A percentile compares a stretch with the other conserved stretches of the same genome.
These are phyloP conservation scores for Dendrocincla fuliginosa DNA, from an alignment of 2,797 vertebrate genomes.

Conservation along the genomic window DNA sequence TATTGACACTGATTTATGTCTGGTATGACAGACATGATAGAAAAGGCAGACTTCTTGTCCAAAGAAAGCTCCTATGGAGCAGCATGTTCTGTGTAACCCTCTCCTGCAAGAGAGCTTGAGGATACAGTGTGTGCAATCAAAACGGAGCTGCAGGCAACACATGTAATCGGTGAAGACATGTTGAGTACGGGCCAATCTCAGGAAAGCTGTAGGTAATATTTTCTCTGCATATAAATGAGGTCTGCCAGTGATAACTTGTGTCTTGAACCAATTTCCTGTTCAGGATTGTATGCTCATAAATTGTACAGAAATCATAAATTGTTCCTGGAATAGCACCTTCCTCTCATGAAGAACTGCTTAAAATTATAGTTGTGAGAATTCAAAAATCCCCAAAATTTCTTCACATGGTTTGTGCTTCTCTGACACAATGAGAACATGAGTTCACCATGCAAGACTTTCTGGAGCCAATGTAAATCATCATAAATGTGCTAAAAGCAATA, in stretches of 20 bases:
- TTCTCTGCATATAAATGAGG: slow-evolving; percentile 14
- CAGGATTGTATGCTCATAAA: slow-evolving; percentile 1
- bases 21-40: background rate
- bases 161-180: background rate
- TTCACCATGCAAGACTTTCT: background rate
- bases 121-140: slow-evolving; percentile 3
- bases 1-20: slow-evolving; percentile 29
- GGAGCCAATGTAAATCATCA: background rate
- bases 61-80: slow-evolving; percentile 5
- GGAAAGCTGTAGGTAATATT: slow-evolving; percentile 43
- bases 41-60: slow-evolving; percentile 18
- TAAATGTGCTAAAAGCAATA: background rate
- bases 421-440: background rate
- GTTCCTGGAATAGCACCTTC: background rate
- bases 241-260: slow-evolving; percentile 46
- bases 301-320: background rate
- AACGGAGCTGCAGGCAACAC: slow-evolving; percentile 45
- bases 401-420: background rate
- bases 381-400: background rate
- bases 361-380: background rate
- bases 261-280: slow-evolving; percentile 42
- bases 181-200: slow-evolving; percentile 18
- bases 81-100: background rate
- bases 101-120: slow-evolving; percentile 16
- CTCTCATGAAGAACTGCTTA: background rate